These are phyloP conservation scores for Xestia rhomboidea DNA, from an alignment of 2,888 invertebrate genomes.

Conservation along the genomic window DNA sequence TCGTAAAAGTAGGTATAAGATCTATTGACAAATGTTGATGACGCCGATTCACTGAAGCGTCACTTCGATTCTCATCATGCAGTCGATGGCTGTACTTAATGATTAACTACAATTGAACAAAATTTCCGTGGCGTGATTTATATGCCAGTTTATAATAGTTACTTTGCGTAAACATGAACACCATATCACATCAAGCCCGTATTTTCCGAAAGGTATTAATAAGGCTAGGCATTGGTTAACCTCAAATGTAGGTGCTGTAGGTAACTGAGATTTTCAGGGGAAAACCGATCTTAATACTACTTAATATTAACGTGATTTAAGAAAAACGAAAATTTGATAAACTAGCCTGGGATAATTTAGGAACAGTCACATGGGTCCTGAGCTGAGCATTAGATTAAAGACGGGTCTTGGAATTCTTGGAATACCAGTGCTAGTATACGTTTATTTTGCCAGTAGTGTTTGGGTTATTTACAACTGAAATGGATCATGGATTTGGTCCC, in stretches of 20 bases:
- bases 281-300: too few species aligned
- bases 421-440: neutral
- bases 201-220: neutral
- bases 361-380: too few species aligned
- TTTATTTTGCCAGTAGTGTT: neutral
- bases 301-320: too few species aligned
- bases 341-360: too few species aligned
- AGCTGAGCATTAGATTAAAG: neutral
- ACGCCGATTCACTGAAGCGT: neutral
- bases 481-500: neutral
- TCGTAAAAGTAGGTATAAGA: constrained; percentile 19
- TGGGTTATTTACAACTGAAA: too few species aligned
- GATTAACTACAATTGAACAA: constrained; percentile 21
- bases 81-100: constrained; percentile 7
- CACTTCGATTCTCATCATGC: constrained; percentile 13
- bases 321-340: too few species aligned
- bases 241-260: too few species aligned
- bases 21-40: constrained; percentile 9
- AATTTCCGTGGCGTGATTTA: constrained; percentile 29
- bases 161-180: neutral
- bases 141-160: neutral
- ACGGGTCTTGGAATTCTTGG: neutral
- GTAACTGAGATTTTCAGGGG: too few species aligned
- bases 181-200: neutral
- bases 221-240: neutral